Conservation (phyloP, 2,113 vertebrate species). For the Trematomus loennbergii region DNA sequence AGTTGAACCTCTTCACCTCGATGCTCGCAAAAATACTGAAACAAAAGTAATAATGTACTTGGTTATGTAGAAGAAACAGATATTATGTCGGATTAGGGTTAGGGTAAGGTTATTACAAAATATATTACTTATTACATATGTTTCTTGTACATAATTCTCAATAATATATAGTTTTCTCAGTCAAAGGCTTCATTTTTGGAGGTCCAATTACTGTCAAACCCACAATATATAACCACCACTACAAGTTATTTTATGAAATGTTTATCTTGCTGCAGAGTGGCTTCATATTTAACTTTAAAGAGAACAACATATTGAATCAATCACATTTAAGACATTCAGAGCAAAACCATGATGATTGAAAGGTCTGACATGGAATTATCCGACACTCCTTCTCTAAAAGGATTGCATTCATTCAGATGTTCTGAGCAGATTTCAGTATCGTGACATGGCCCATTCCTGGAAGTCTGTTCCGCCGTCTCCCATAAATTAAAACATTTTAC, state of each 20-base stretch:
- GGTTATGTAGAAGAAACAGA: neutral
- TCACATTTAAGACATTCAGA: neutral
- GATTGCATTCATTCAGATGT: no score
- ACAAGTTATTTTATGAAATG: no score
- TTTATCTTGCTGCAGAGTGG: neutral
- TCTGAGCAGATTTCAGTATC: no score
- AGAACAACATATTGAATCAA: no score
- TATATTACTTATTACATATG: neutral
- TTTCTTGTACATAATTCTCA: neutral
- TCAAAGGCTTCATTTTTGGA: neutral
- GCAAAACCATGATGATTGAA: neutral
- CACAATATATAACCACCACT: neutral
- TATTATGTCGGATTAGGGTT: neutral
- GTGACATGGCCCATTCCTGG: no score
- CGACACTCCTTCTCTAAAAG: no score
- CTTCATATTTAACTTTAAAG: neutral
- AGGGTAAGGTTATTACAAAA: neutral
- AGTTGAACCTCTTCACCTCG: constrained; percentile 83
- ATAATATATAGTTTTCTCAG: neutral
- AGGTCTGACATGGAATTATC: no score
- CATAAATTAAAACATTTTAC: no score
- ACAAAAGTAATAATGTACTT: constrained; percentile 1
- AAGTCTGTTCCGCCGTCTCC: no score
- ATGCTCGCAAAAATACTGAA: constrained; percentile 86
- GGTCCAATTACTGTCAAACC: neutral